Evolutionary conservation across 2,888 invertebrate genomes (phyloP).

Genomic region (Saturnia pavonia): DNA sequence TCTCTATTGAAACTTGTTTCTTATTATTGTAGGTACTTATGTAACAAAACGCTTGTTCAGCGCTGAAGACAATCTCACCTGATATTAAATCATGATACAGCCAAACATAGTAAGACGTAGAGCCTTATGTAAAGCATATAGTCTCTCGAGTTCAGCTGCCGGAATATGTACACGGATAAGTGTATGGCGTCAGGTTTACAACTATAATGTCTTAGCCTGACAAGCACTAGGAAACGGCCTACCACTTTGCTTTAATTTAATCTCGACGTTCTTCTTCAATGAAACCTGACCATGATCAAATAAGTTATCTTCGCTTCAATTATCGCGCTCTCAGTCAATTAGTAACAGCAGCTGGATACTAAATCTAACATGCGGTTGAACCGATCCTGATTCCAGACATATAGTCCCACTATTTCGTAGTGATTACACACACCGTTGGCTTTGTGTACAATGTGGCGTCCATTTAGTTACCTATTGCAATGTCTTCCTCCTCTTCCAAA

Average conservation of each 20-base stretch:
- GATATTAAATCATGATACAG: too few relatives aligned
- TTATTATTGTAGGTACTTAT: too few relatives aligned
- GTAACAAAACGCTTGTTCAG: too few relatives aligned
- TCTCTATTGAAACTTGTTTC: too few relatives aligned
- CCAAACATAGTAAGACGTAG: too few relatives aligned
- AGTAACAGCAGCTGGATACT: not conserved
- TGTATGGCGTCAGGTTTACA: too few relatives aligned
- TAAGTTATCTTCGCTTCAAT: not conserved
- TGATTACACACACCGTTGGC: not conserved
- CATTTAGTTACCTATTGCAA: too few relatives aligned
- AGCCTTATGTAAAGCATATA: too few relatives aligned
- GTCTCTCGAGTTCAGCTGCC: too few relatives aligned
- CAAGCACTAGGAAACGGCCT: not conserved
- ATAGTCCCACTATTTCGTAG: not conserved
- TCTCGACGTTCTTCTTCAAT: not conserved
- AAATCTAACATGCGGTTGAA: not conserved
- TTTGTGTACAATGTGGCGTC: not conserved
- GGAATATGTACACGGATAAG: too few relatives aligned
- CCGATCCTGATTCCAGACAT: not conserved
- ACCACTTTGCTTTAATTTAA: not conserved
- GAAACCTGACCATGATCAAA: not conserved
- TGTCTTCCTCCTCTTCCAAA: not conserved
- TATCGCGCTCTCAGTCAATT: not conserved
- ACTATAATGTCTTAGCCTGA: not conserved
- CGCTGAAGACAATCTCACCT: too few relatives aligned